phyloP scores from a whole-genome alignment of 2,888 invertebrate species.

The Pecten maximus region DNA sequence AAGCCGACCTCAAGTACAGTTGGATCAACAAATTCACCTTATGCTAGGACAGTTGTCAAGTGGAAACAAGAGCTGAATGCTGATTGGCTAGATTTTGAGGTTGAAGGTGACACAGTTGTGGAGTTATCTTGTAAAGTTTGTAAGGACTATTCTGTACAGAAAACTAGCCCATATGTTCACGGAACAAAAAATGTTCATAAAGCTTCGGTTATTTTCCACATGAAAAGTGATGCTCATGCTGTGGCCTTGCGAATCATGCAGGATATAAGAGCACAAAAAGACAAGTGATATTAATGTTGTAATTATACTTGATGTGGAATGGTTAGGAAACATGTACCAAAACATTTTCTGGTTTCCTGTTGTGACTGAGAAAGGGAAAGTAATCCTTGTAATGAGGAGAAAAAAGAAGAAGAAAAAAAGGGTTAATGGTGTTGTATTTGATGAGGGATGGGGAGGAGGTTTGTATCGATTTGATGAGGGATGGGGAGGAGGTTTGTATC shows the following conservation, averaged over 20 bases:
- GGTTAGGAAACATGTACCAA: too few relatives aligned
- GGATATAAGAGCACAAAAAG: not conserved
- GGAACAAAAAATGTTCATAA: slow-evolving; percentile 6
- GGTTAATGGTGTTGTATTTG: too few relatives aligned
- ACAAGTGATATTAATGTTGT: not conserved
- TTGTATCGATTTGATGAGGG: too few relatives aligned
- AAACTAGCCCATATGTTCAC: not conserved
- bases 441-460: too few relatives aligned
- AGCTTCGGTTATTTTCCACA: not conserved
- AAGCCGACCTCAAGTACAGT: not conserved
- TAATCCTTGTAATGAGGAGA: too few relatives aligned
- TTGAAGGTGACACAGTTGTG: slow-evolving; percentile 10
- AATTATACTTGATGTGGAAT: too few relatives aligned
- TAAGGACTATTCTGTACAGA: slow-evolving; percentile 8
- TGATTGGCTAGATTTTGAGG: slow-evolving; percentile 33
- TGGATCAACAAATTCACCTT: slow-evolving; percentile 4
- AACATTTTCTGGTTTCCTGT: too few relatives aligned
- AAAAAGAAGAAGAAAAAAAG: too few relatives aligned
- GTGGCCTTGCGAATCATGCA: not conserved
- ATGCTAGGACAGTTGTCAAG: slow-evolving; percentile 13
- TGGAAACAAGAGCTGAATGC: slow-evolving; percentile 28
- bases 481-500: too few relatives aligned
- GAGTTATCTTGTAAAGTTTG: slow-evolving; percentile 17
- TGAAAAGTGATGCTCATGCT: not conserved
- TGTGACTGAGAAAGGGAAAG: too few relatives aligned